phyloP scores from a whole-genome alignment of 2,797 vertebrate species.

The Danio aesculapii region DNA sequence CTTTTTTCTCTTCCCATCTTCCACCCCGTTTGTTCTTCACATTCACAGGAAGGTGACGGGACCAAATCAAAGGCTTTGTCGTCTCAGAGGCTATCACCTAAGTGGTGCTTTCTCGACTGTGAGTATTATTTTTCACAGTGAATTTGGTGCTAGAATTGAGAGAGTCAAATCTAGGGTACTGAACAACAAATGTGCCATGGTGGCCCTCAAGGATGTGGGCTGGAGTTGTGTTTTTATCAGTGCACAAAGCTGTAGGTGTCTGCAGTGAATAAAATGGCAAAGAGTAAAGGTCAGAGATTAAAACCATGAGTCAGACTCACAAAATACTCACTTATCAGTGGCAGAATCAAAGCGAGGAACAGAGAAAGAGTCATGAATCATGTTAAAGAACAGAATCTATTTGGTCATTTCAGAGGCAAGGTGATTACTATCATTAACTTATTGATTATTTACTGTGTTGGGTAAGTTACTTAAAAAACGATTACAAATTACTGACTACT shows the following conservation, averaged over 20 bases:
- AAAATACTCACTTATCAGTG: conserved; percentile 32
- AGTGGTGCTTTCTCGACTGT: conserved; percentile 92
- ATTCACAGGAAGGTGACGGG: conserved; percentile 82
- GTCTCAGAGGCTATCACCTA: conserved; percentile 86
- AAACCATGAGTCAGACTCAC: conserved; percentile 30
- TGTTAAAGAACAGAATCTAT: conserved; percentile 35
- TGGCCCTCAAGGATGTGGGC: conserved; percentile 28
- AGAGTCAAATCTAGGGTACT: background rate
- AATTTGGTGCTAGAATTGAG: background rate
- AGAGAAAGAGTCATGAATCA: conserved; percentile 49
- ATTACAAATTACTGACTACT: no score
- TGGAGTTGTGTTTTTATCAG: background rate
- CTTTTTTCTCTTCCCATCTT: conserved; percentile 16
- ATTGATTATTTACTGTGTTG: no score
- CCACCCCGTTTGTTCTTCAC: background rate
- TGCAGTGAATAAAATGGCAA: conserved; percentile 27
- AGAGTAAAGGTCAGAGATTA: conserved; percentile 30
- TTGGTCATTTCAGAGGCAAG: conserved; percentile 45
- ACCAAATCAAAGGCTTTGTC: conserved; percentile 78
- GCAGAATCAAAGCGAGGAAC: conserved; percentile 16
- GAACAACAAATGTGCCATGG: background rate
- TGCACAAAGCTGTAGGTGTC: conserved; percentile 29
- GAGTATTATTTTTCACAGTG: conserved; percentile 69
- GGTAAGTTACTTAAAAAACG: no score
- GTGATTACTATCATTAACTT: conserved; percentile 24